These are phyloP conservation scores for Cepphus grylle DNA, from an alignment of 2,113 vertebrate species.

Conservation along the genomic window DNA sequence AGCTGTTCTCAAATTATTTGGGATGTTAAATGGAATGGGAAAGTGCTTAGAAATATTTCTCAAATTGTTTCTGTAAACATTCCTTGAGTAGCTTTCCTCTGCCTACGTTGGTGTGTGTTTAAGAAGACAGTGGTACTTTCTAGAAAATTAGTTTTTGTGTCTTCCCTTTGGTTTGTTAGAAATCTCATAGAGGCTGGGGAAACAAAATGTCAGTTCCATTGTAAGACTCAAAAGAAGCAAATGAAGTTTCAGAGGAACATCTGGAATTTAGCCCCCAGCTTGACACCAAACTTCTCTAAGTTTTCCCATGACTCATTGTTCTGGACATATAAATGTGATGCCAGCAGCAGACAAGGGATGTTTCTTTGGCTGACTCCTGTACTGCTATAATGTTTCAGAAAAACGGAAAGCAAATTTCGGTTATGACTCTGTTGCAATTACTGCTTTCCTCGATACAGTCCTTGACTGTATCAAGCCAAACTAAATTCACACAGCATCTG, in stretches of 20 bases:
- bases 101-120: not conserved
- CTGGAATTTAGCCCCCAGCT: not conserved
- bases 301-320: not conserved
- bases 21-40: not conserved
- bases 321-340: not conserved
- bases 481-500: not conserved
- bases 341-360: not conserved
- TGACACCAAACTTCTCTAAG: not conserved
- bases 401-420: not conserved
- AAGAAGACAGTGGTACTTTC: not conserved
- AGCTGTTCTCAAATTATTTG: not conserved
- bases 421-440: not conserved
- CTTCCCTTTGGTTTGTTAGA: not conserved
- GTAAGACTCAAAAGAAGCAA: not conserved
- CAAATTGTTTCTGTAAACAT: conserved; percentile 25
- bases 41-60: conserved; percentile 1
- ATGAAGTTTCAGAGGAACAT: not conserved
- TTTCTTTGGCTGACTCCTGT: not conserved
- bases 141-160: not conserved
- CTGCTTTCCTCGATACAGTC: not conserved
- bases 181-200: not conserved
- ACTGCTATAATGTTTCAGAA: not conserved
- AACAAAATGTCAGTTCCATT: not conserved
- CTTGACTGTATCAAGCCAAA: not conserved
- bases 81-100: not conserved